phyloP scores from a whole-genome alignment of 2,113 vertebrate genomes.

The Leptobrachium ailaonicum region DNA sequence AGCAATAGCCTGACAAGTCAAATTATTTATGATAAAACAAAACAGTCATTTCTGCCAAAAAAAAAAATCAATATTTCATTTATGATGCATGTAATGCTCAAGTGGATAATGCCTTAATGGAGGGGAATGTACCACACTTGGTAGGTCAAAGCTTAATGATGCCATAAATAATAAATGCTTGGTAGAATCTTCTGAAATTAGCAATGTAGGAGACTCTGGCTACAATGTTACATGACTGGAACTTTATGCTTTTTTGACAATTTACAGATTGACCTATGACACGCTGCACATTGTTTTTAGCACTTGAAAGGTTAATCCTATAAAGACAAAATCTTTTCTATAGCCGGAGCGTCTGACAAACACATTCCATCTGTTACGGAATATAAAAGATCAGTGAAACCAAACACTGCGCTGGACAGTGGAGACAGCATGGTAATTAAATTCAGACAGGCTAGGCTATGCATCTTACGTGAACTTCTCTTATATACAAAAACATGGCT shows the following conservation, averaged over 20 bases:
- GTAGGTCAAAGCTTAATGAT: constrained; percentile 58
- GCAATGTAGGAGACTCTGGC: background rate
- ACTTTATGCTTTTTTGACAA: no score
- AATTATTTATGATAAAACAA: constrained; percentile 48
- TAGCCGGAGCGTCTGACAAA: background rate
- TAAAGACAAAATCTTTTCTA: background rate
- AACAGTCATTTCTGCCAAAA: constrained; percentile 53
- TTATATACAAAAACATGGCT: constrained; percentile 2
- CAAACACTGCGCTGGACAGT: background rate
- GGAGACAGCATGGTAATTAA: constrained; percentile 31
- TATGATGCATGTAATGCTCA: constrained; percentile 63
- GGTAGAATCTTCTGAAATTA: constrained; percentile 45
- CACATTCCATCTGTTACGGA: constrained; percentile 8
- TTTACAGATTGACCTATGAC: no score
- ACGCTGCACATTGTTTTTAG: no score
- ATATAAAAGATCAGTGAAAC: background rate
- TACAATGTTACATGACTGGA: background rate
- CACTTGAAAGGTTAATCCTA: no score
- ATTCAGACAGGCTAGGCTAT: constrained; percentile 3
- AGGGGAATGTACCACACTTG: constrained; percentile 61
- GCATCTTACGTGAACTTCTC: constrained; percentile 6
- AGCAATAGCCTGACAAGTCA: constrained; percentile 32
- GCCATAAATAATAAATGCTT: constrained; percentile 60
- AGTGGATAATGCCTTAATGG: constrained; percentile 64
- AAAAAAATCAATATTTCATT: constrained; percentile 67